Conservation (phyloP, 1,140 invertebrate species). For the Zaprionus lachaisei region DNA sequence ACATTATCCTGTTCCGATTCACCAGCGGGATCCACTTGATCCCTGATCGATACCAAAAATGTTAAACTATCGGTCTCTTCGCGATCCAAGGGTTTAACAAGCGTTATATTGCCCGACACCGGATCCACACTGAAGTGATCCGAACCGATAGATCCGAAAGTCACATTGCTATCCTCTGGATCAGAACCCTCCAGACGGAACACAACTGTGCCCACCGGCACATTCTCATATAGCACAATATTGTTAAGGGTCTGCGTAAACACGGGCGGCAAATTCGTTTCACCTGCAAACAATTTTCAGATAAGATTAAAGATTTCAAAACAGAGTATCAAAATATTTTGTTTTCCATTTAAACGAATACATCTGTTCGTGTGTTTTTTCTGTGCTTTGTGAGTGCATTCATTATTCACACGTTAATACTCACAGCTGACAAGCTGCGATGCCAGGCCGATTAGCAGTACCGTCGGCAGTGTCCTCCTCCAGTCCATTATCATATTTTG, state of each 20-base stretch:
- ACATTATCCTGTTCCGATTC: slow-evolving; percentile 90
- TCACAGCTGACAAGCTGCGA: slow-evolving; percentile 35
- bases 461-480: slow-evolving; percentile 1
- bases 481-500: slow-evolving; percentile 40
- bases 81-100: slow-evolving; percentile 91
- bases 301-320: background rate
- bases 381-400: background rate
- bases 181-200: slow-evolving; percentile 91
- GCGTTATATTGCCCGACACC: slow-evolving; percentile 90
- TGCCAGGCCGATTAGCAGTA: slow-evolving; percentile 50
- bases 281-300: slow-evolving; percentile 28
- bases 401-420: slow-evolving; percentile 17
- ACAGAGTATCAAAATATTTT: background rate
- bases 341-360: background rate
- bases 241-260: slow-evolving; percentile 90
- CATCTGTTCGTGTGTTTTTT: background rate
- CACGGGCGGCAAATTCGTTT: slow-evolving; percentile 87
- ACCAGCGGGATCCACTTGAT: slow-evolving; percentile 88
- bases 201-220: slow-evolving; percentile 90
- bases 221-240: slow-evolving; percentile 90
- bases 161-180: slow-evolving; percentile 89
- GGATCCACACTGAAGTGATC: slow-evolving; percentile 92
- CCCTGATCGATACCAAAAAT: slow-evolving; percentile 84
- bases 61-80: slow-evolving; percentile 88
- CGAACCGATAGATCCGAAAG: slow-evolving; percentile 91